These are phyloP conservation scores for Temnothorax ravouxi DNA, from an alignment of 2,888 invertebrate species.

Conservation along the genomic window DNA sequence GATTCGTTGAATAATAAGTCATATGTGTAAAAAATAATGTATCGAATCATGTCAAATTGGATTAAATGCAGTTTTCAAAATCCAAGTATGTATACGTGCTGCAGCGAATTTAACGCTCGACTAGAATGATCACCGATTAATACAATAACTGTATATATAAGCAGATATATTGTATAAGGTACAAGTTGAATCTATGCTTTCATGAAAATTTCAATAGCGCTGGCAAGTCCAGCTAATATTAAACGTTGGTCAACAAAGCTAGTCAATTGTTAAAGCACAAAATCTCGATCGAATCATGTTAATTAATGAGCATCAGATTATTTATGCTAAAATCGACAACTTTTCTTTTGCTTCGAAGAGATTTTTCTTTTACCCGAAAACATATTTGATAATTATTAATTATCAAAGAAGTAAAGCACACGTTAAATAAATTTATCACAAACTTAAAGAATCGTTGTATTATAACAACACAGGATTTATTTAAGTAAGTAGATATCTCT, in stretches of 20 bases:
- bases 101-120: slow-evolving; percentile 11
- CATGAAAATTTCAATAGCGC: slow-evolving; percentile 60
- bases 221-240: slow-evolving; percentile 71
- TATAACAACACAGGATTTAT: neutral
- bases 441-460: neutral
- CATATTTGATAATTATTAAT: neutral
- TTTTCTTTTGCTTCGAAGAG: neutral
- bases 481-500: neutral
- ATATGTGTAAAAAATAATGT: slow-evolving; percentile 7
- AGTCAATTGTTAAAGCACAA: slow-evolving; percentile 14
- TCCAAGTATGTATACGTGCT: neutral
- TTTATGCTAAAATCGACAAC: slow-evolving; percentile 4
- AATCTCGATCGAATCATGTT: neutral
- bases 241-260: slow-evolving; percentile 50
- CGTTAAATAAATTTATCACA: neutral
- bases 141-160: slow-evolving; percentile 15
- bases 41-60: slow-evolving; percentile 6
- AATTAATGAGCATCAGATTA: neutral
- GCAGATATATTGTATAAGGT: neutral
- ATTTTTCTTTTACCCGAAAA: neutral
- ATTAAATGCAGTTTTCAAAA: slow-evolving; percentile 12
- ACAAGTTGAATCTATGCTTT: slow-evolving; percentile 14
- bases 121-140: neutral
- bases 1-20: slow-evolving; percentile 1
- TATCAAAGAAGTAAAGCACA: neutral